Evolutionary conservation across 2,888 invertebrate species (phyloP), one percentile per base, ranked within the genome.

Genomic region (Dolomedes plantarius): DNA sequence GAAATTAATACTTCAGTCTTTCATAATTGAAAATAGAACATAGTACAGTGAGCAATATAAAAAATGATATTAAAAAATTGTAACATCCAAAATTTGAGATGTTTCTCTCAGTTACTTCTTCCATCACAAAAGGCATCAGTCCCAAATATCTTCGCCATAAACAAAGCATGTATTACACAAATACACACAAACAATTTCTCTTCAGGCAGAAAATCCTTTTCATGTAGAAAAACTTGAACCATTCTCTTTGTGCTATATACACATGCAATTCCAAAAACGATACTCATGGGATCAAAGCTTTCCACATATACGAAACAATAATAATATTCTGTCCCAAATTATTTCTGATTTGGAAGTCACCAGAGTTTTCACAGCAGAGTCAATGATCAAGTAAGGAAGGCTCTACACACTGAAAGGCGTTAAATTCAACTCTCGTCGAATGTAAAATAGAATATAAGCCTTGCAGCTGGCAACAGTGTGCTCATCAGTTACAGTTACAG

Each of bases 391-490:
- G 13, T 62, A 31, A 69, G 69, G 41, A 69, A 69, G 41, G 41
- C 64, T 36, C 41, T 88, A 88, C n/a, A 88, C 73, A 77, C 88
- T 85, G 74, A 88, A 86, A 23, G 88, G 88, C 31, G 82, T 83
- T 67, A 88, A 80, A 79, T 89, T 89, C 87, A 93, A 92, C 89
- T 95, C 95, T 87, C 94, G 93, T 23, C 95, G 93, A 89, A 95
- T 95, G 92, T 96, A 96, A 93, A 96, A 96, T 89, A 96, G 93
- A 89, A 96, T 95, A 93, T 96, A 96, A 19, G 96, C 95, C 92
- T 96, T 96, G 92, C 95, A 95, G 89, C 94, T 93, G 23, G 94
- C 94, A 71, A 96, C 96, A 0, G 94, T 93, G 64, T 93, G 93
- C 27, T 93, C 93, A 89, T 94, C 94, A 67, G 94, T 93, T 28